Base-by-base conservation (phyloP, 2,797 vertebrate species). In the Molossus alvarezi region DNA sequence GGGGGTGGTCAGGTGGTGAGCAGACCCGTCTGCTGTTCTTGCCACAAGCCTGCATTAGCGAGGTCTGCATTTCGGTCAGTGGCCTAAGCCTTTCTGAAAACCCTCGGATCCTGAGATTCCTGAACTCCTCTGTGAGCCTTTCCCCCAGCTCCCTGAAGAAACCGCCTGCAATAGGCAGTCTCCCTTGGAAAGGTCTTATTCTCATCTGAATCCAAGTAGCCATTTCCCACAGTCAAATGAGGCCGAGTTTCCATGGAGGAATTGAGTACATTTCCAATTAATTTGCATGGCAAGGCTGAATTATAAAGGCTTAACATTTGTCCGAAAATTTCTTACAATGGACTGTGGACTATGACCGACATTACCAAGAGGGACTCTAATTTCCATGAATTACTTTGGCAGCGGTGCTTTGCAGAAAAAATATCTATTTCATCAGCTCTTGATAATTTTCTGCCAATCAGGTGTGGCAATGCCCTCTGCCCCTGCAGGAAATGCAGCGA, bases 361-460 rank as follows among this genome's bases (percentile, higher is more conserved):
- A 62, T 89, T 41, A 76, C n/a, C 84, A 58, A 6, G 55, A 89
- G 14, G 41, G 15, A 45, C 9, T 25, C 51, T 29, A 20, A 21
- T 72, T 83, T 89, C 60, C 58, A 17, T 81, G 69, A 86, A 83
- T 96, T 96, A 80, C 83, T 84, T 92, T 76, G 79, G 65, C 76
- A 89, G n/a, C 3, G 6, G 25, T 12, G 87, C 21, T 91, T 57
- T 45, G 37, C 79, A 91, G 23, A 60, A 90, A 90, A 97, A 67
- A 67, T 27, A 48, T 45, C 23, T 85, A 48, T 60, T 91, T 83
- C 48, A 88, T 71, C 60, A 72, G 69, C 76, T 62, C 15, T 33
- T 64, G 51, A 87, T 91, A 45, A 91, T 57, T 72, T 76, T 83
- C 69, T 84, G 18, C 67, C 91, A 80, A 0, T 79, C 85, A 82